Conservation (phyloP, 2,113 vertebrate species). For the Dicrurus megarhynchus region DNA sequence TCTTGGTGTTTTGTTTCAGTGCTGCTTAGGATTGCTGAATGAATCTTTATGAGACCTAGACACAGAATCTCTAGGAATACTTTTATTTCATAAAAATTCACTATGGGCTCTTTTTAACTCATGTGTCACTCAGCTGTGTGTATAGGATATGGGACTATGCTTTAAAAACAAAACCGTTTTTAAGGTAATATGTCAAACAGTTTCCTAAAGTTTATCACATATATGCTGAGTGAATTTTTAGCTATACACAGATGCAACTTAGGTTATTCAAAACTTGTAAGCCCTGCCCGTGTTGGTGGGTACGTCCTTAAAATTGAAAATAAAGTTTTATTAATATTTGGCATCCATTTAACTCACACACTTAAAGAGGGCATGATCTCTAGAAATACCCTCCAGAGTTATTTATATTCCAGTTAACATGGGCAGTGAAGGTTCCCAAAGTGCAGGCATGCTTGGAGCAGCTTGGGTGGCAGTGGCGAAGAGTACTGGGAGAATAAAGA, state of each 20-base stretch:
- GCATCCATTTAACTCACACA: background rate
- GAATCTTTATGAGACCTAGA: background rate
- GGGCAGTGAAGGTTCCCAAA: background rate
- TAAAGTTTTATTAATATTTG: background rate
- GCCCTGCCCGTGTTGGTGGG: background rate
- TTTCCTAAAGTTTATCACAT: background rate
- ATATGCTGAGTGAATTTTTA: background rate
- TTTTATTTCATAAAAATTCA: background rate
- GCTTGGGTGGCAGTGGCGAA: background rate
- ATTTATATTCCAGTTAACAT: background rate
- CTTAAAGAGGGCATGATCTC: background rate
- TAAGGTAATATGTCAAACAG: background rate
- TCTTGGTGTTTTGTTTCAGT: background rate
- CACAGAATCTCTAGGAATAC: background rate
- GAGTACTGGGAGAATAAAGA: background rate
- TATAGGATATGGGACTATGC: background rate
- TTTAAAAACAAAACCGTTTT: background rate
- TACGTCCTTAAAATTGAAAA: background rate
- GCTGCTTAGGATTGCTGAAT: background rate
- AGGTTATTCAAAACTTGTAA: background rate
- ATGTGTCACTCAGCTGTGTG: background rate
- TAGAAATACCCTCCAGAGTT: background rate
- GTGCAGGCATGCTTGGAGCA: background rate
- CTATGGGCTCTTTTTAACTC: background rate
- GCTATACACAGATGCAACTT: background rate